phyloP scores from a whole-genome alignment of 2,888 invertebrate species.

The Diogma glabrata region DNA sequence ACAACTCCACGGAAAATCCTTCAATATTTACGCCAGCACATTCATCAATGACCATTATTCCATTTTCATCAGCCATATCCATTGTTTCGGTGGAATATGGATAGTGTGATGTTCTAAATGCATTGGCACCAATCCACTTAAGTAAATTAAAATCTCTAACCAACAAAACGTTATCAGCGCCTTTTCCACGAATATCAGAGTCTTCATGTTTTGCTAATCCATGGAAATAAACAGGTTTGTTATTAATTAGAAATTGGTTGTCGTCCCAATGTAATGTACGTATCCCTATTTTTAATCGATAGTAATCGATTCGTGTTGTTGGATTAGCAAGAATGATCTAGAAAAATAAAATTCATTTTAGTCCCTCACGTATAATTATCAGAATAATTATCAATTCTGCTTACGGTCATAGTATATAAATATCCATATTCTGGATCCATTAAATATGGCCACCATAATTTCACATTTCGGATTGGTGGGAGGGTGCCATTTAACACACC shows the following conservation, averaged over 20 bases:
- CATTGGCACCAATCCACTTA: slow-evolving; percentile 91
- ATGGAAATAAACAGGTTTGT: slow-evolving; percentile 75
- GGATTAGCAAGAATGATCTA: neutral
- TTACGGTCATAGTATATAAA: slow-evolving; percentile 56
- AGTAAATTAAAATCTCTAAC: slow-evolving; percentile 88
- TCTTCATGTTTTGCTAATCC: slow-evolving; percentile 96
- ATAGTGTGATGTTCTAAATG: slow-evolving; percentile 93
- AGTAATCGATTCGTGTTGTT: slow-evolving; percentile 51
- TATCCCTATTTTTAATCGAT: slow-evolving; percentile 76
- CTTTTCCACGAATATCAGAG: slow-evolving; percentile 81
- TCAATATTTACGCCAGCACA: slow-evolving; percentile 87
- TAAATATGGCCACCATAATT: slow-evolving; percentile 88
- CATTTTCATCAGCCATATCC: slow-evolving; percentile 83
- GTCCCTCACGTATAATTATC: too few species aligned
- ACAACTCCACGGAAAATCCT: slow-evolving; percentile 41
- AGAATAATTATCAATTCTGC: too few species aligned
- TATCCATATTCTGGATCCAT: slow-evolving; percentile 74
- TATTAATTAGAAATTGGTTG: slow-evolving; percentile 65
- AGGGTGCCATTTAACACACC: slow-evolving; percentile 42
- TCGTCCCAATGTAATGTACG: slow-evolving; percentile 70
- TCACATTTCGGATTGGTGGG: slow-evolving; percentile 55
- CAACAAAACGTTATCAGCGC: slow-evolving; percentile 75
- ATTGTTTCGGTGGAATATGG: slow-evolving; percentile 97
- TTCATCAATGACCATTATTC: slow-evolving; percentile 92
- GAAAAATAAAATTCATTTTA: neutral